Conservation (phyloP, 1,140 invertebrate species). For the Cotesia vestalis region DNA sequence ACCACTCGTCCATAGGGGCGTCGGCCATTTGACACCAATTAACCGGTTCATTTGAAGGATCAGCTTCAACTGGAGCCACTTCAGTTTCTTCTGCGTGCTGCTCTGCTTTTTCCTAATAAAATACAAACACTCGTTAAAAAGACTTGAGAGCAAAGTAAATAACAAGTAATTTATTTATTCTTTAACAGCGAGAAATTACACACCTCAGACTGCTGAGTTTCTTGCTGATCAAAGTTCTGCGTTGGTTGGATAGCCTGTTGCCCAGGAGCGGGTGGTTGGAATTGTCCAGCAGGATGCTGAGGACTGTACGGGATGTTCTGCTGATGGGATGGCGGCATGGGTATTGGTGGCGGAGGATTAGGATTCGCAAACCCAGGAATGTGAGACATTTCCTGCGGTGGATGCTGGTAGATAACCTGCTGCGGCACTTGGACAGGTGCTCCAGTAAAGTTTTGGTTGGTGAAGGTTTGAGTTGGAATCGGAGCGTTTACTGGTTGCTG, state of each 20-base stretch:
- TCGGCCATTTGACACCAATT: conserved; percentile 59
- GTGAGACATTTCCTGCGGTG: conserved; percentile 59
- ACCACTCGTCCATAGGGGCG: conserved; percentile 52
- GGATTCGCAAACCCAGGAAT: conserved; percentile 62
- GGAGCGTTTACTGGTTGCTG: conserved; percentile 67
- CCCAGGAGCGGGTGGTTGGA: conserved; percentile 14
- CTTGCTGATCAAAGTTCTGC: conserved; percentile 37
- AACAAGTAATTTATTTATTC: not conserved
- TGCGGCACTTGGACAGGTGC: conserved; percentile 56
- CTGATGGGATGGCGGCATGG: conserved; percentile 63
- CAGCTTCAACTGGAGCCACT: conserved; percentile 45
- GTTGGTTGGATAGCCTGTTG: conserved; percentile 35
- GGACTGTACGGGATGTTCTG: conserved; percentile 58
- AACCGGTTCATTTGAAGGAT: conserved; percentile 49
- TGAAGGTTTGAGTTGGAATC: conserved; percentile 81
- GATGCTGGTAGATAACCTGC: conserved; percentile 60
- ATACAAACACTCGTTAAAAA: conserved; percentile 16
- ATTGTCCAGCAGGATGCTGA: conserved; percentile 50
- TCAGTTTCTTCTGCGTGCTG: conserved; percentile 49
- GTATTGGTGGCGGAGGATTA: conserved; percentile 63
- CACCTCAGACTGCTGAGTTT: conserved; percentile 41
- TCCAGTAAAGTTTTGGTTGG: conserved; percentile 76
- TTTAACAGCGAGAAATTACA: not conserved
- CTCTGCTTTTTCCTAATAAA: conserved; percentile 49
- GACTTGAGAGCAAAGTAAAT: not conserved